Conservation (phyloP, 2,888 invertebrate genomes). For the Mythimna loreyi region DNA sequence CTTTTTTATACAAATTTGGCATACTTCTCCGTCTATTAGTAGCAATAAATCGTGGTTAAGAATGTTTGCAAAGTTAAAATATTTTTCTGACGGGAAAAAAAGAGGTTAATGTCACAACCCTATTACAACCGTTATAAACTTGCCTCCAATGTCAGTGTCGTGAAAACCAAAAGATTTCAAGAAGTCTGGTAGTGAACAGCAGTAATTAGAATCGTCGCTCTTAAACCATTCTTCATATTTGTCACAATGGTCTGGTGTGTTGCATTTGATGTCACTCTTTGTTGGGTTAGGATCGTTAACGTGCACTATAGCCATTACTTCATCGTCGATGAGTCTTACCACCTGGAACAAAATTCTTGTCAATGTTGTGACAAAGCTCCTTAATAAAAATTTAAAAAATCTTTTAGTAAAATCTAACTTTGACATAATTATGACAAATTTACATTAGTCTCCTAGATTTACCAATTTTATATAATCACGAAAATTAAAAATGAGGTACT, state of each 20-base stretch:
- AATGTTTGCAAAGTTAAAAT: no score
- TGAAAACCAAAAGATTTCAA: constrained; percentile 37
- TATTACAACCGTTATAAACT: constrained; percentile 2
- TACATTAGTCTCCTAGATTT: no score
- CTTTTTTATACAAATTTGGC: no score
- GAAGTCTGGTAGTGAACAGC: constrained; percentile 59
- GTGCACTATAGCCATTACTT: constrained; percentile 55
- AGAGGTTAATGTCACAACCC: not conserved
- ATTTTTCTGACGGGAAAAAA: not conserved
- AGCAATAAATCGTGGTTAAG: no score
- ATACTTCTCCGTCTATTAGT: no score
- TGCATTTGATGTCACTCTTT: constrained; percentile 57
- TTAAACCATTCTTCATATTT: constrained; percentile 30
- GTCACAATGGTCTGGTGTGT: constrained; percentile 20
- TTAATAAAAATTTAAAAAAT: not conserved
- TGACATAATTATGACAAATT: no score
- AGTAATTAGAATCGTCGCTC: constrained; percentile 51
- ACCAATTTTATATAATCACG: no score
- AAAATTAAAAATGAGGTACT: no score
- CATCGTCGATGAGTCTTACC: constrained; percentile 32
- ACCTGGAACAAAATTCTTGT: constrained; percentile 40
- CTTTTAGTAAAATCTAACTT: not conserved
- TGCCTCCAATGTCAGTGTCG: constrained; percentile 41
- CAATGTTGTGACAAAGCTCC: no score
- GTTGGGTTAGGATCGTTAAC: constrained; percentile 57